phyloP scores from a whole-genome alignment of 2,113 vertebrate genomes.

The Agapornis roseicollis region DNA sequence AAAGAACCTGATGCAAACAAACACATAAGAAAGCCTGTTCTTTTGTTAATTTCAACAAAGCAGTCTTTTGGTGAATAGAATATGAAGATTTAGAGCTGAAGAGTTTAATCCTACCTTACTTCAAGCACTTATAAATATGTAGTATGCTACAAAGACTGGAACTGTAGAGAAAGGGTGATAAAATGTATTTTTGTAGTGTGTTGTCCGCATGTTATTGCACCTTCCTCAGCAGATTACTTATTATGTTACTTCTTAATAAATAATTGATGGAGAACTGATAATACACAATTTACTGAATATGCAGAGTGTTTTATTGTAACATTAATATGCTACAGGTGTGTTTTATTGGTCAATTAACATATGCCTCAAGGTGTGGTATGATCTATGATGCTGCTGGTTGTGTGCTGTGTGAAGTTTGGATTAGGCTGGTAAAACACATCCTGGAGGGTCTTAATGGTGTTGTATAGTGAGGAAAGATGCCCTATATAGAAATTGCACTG shows the following conservation, averaged over 20 bases:
- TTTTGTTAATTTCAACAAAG: constrained; percentile 10
- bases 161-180: background rate
- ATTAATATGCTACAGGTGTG: constrained; percentile 33
- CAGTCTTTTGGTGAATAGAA: background rate
- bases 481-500: background rate
- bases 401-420: background rate
- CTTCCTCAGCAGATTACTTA: constrained; percentile 32
- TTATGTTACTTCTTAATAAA: constrained; percentile 35
- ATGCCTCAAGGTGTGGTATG: constrained; percentile 11
- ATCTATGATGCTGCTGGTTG: background rate
- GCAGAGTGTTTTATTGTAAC: constrained; percentile 33
- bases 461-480: constrained; percentile 1
- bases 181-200: constrained; percentile 23
- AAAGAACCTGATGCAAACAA: background rate
- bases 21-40: background rate
- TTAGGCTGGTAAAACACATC: constrained; percentile 44
- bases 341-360: constrained; percentile 59
- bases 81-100: constrained; percentile 1
- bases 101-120: background rate
- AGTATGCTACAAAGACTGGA: background rate
- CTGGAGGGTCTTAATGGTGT: constrained; percentile 36
- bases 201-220: background rate
- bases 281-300: constrained; percentile 22
- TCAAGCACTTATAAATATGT: constrained; percentile 7
- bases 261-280: constrained; percentile 57